A percentile compares a stretch with the other conserved stretches of the same genome.
These are phyloP conservation scores for Muscina levida DNA, from an alignment of 2,888 invertebrate genomes.

Conservation along the genomic window DNA sequence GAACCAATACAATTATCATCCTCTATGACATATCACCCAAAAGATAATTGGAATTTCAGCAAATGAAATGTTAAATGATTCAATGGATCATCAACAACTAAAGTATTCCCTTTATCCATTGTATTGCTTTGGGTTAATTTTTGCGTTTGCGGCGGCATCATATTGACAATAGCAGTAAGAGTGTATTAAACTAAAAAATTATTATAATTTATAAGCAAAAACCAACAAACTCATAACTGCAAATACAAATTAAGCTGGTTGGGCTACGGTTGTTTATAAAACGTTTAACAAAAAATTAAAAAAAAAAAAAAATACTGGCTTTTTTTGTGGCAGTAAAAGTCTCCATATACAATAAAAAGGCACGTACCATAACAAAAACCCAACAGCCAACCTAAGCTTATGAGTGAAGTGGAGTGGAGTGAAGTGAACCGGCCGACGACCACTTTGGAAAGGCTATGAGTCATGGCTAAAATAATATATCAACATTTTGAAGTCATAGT, in stretches of 20 bases:
- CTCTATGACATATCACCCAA: conserved; percentile 23
- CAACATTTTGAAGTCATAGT: conserved; percentile 38
- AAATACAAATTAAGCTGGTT: conserved; percentile 3
- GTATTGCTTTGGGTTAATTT: conserved; percentile 7
- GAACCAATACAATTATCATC: conserved; percentile 48
- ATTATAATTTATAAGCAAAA: not conserved
- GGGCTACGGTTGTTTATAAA: conserved; percentile 38
- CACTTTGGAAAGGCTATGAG: conserved; percentile 13
- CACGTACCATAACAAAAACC: conserved; percentile 44
- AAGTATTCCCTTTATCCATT: conserved; percentile 29
- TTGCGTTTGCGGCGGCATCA: conserved; percentile 30
- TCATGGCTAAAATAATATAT: conserved; percentile 39
- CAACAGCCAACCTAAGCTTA: not conserved
- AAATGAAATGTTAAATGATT: conserved; percentile 46
- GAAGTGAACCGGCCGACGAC: not conserved
- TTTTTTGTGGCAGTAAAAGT: not conserved
- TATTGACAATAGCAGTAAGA: conserved; percentile 33
- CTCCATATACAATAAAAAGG: conserved; percentile 33
- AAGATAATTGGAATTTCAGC: conserved; percentile 12
- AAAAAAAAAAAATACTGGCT: conserved; percentile 3
- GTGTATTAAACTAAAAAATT: not conserved
- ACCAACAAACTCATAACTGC: not conserved
- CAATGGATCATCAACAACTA: conserved; percentile 20
- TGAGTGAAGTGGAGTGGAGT: not conserved
- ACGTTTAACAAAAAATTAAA: conserved; percentile 31